phyloP scores from a whole-genome alignment of 1,140 invertebrate species.

The Macrobrachium rosenbergii region DNA sequence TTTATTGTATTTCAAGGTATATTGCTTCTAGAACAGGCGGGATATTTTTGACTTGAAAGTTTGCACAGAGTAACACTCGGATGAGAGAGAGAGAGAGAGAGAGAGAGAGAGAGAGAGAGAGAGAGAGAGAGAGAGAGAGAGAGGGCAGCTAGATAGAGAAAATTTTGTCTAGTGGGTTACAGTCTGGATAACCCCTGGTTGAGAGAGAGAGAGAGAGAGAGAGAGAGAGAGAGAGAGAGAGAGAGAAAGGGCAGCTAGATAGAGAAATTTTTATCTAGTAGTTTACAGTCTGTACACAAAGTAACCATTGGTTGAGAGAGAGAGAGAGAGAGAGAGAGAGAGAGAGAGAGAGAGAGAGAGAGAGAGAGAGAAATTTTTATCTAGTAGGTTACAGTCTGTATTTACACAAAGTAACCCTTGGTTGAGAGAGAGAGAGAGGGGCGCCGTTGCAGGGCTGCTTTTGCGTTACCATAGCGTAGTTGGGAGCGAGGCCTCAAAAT shows the following conservation, averaged over 20 bases:
- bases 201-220: conserved; percentile 15
- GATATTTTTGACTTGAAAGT: too few relatives aligned
- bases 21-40: too few relatives aligned
- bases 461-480: too few relatives aligned
- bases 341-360: conserved; percentile 46
- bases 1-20: background rate
- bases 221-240: conserved; percentile 12
- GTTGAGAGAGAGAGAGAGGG: background rate
- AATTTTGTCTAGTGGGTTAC: too few relatives aligned
- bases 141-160: too few relatives aligned
- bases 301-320: background rate
- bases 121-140: conserved; percentile 38
- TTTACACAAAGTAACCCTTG: background rate
- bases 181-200: too few relatives aligned
- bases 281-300: background rate
- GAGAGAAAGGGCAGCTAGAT: background rate
- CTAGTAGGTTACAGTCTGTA: background rate
- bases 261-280: background rate
- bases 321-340: conserved; percentile 33
- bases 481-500: too few relatives aligned
- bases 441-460: too few relatives aligned
- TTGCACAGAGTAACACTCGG: background rate
- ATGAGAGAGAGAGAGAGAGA: background rate
- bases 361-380: background rate
- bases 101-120: conserved; percentile 41